Conservation (phyloP, 2,888 invertebrate genomes). For the Clusia tigrina region DNA sequence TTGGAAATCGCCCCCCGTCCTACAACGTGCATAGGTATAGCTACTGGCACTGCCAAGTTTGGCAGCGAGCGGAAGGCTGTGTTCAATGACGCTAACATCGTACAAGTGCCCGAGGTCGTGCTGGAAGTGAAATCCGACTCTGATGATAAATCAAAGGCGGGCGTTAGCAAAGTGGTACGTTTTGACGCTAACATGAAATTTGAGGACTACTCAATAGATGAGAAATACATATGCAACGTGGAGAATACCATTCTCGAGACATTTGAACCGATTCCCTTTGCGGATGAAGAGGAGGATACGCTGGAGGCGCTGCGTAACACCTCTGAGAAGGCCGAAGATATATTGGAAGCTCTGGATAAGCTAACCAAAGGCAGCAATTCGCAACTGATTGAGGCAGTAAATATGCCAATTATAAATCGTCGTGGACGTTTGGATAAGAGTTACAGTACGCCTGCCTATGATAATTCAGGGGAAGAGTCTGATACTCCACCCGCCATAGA, state of each 20-base stretch:
- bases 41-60: slow-evolving; percentile 44
- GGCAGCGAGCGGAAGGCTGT: slow-evolving; percentile 35
- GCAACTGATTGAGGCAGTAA: slow-evolving; percentile 54
- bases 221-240: slow-evolving; percentile 63
- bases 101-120: slow-evolving; percentile 45
- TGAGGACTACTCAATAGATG: slow-evolving; percentile 59
- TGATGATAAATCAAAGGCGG: slow-evolving; percentile 56
- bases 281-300: slow-evolving; percentile 58
- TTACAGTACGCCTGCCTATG: slow-evolving; percentile 84
- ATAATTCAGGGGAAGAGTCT: slow-evolving; percentile 66
- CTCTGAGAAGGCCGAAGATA: slow-evolving; percentile 38
- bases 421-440: slow-evolving; percentile 78
- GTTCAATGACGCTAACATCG: slow-evolving; percentile 44
- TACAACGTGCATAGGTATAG: slow-evolving; percentile 71
- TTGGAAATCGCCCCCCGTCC: slow-evolving; percentile 75
- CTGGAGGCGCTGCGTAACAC: slow-evolving; percentile 46
- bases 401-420: slow-evolving; percentile 50
- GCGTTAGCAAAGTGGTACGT: slow-evolving; percentile 63
- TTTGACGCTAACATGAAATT: slow-evolving; percentile 63
- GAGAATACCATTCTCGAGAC: slow-evolving; percentile 64
- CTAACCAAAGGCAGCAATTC: slow-evolving; percentile 31
- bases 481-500: slow-evolving; percentile 63
- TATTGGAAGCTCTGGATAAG: slow-evolving; percentile 41
- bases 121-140: slow-evolving; percentile 29
- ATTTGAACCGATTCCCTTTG: slow-evolving; percentile 64